A percentile compares a stretch with the other conserved stretches of the same genome.
These are phyloP conservation scores for Drosophila oshimai DNA, from an alignment of 1,140 invertebrate genomes.

Conservation along the genomic window DNA sequence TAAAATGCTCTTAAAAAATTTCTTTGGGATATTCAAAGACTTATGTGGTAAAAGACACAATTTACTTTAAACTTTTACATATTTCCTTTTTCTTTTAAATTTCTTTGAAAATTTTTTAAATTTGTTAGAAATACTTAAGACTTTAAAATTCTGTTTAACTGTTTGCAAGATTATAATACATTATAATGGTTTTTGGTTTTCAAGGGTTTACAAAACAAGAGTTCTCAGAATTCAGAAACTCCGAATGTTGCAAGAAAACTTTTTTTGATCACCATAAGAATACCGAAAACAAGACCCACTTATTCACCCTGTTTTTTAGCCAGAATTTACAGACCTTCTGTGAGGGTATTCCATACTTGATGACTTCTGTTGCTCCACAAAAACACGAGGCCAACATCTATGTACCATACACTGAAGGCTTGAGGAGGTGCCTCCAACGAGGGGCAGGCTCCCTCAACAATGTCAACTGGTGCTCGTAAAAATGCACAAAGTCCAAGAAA, in stretches of 20 bases:
- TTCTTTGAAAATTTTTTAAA: too few relatives aligned
- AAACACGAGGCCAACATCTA: slow-evolving; percentile 25
- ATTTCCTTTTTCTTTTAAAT: too few relatives aligned
- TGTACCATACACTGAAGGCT: slow-evolving; percentile 11
- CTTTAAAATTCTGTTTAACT: too few relatives aligned
- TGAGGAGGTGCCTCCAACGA: background rate
- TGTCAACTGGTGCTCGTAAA: slow-evolving; percentile 75
- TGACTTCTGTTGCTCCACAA: slow-evolving; percentile 17
- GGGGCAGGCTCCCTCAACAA: slow-evolving; percentile 43
- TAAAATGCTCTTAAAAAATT: slow-evolving; percentile 22
- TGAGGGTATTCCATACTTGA: slow-evolving; percentile 19
- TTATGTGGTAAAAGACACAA: too few relatives aligned
- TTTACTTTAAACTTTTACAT: too few relatives aligned
- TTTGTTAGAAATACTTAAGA: too few relatives aligned
- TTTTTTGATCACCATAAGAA: background rate
- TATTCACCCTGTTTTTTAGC: background rate
- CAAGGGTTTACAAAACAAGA: too few relatives aligned
- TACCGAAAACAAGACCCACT: background rate
- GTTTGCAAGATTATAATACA: too few relatives aligned
- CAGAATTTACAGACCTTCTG: background rate
- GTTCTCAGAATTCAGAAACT: too few relatives aligned
- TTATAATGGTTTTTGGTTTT: too few relatives aligned
- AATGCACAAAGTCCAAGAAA: slow-evolving; percentile 80
- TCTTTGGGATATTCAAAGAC: background rate
- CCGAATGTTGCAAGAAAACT: background rate